These are phyloP conservation scores for Agapornis canus DNA, from an alignment of 2,797 vertebrate genomes.

Conservation along the genomic window DNA sequence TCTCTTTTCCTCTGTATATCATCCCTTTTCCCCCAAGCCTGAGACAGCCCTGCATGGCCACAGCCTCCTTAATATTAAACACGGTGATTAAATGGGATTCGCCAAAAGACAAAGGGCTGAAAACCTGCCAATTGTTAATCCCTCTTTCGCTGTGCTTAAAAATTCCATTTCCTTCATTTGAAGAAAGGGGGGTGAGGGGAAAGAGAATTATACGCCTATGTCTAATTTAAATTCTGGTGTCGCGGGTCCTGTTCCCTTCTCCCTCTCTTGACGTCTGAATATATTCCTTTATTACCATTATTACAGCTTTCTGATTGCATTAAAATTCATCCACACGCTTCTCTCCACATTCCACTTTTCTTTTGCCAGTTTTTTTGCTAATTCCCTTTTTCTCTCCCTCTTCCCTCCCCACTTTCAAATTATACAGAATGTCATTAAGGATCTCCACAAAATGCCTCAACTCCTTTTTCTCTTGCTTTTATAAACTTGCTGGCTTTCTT, in stretches of 20 bases:
- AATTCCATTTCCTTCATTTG: constrained; percentile 76
- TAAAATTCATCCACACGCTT: constrained; percentile 79
- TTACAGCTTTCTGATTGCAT: constrained; percentile 82
- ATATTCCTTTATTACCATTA: constrained; percentile 80
- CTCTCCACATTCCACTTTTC: constrained; percentile 69
- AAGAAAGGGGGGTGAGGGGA: constrained; percentile 36
- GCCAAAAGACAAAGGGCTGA: constrained; percentile 73
- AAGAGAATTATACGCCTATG: constrained; percentile 52
- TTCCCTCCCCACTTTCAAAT: constrained; percentile 55
- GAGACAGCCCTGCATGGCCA: constrained; percentile 25
- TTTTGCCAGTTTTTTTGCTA: constrained; percentile 64
- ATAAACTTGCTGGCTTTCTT: constrained; percentile 19
- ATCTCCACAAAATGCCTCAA: constrained; percentile 35
- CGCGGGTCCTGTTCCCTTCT: constrained; percentile 63
- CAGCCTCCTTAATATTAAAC: constrained; percentile 77
- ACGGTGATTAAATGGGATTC: constrained; percentile 73
- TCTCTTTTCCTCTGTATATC: constrained; percentile 67
- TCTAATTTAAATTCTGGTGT: constrained; percentile 78
- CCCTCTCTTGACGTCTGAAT: constrained; percentile 78
- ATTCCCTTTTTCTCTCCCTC: constrained; percentile 50
- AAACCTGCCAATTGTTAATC: constrained; percentile 72
- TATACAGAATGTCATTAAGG: constrained; percentile 65
- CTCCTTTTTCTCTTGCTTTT: constrained; percentile 39
- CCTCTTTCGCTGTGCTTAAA: constrained; percentile 71
- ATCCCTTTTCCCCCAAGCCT: constrained; percentile 42